Conservation (phyloP, 2,113 vertebrate species). For the Bucco capensis region DNA sequence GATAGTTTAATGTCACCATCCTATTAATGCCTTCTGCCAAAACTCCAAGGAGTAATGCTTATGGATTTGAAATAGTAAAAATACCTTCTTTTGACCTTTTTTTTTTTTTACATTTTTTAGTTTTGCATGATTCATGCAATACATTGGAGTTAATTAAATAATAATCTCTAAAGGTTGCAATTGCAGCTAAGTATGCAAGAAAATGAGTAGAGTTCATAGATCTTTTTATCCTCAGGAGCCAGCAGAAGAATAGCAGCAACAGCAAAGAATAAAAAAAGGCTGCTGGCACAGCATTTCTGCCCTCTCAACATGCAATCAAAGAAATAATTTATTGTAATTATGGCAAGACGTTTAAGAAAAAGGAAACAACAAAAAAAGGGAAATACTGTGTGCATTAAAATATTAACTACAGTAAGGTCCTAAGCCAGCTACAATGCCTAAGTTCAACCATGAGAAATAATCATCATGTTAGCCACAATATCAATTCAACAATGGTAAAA, state of each 20-base stretch:
- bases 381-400: background rate
- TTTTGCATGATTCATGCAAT: background rate
- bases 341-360: background rate
- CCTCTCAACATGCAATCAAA: constrained; percentile 1
- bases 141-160: constrained; percentile 41
- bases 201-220: constrained; percentile 32
- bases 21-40: background rate
- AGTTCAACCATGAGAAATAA: background rate
- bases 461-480: background rate
- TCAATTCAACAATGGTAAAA: background rate
- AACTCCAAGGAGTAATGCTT: background rate
- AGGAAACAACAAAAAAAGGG: background rate
- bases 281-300: constrained; percentile 36
- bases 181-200: constrained; percentile 30
- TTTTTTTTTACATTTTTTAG: background rate
- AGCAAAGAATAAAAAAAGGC: background rate
- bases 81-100: background rate
- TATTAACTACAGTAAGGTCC: background rate
- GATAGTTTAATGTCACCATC: background rate
- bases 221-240: constrained; percentile 8
- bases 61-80: background rate
- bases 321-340: constrained; percentile 30
- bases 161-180: constrained; percentile 24
- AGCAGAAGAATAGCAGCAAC: constrained; percentile 4
- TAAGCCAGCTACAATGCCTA: background rate